A percentile compares a stretch with the other conserved stretches of the same genome.
These are phyloP conservation scores for Oenanthe melanoleuca DNA, from an alignment of 2,113 vertebrate species.

Conservation along the genomic window DNA sequence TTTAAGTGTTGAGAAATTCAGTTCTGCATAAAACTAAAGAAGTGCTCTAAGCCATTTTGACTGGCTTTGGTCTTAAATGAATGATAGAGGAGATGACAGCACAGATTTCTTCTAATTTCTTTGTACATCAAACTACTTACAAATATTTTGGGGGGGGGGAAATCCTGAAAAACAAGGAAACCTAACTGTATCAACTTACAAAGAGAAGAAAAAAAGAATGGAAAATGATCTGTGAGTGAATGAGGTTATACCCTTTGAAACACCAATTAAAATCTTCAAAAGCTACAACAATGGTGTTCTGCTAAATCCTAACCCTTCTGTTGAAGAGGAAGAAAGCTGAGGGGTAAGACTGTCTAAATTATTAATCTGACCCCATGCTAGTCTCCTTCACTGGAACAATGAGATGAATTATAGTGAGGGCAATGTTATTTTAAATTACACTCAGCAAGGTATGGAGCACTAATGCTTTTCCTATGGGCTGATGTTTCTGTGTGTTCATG, in stretches of 20 bases:
- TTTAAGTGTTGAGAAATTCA: background rate
- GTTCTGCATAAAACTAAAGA: background rate
- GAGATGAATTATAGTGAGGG: slow-evolving; percentile 31
- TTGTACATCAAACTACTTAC: background rate
- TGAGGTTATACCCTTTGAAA: background rate
- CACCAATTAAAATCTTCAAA: slow-evolving; percentile 35
- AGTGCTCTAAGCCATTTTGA: background rate
- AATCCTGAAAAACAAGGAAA: background rate
- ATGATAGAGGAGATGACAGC: background rate
- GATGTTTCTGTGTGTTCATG: background rate
- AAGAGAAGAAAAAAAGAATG: background rate
- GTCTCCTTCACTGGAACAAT: background rate
- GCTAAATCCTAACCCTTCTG: background rate
- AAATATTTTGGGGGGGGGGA: fast-evolving
- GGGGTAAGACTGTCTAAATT: slow-evolving; percentile 11
- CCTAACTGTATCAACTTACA: background rate
- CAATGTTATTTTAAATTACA: slow-evolving; percentile 51
- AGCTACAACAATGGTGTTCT: background rate
- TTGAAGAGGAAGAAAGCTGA: background rate
- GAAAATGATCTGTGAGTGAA: background rate
- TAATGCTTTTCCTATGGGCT: background rate
- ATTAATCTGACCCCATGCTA: slow-evolving; percentile 41
- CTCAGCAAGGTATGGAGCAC: slow-evolving; percentile 3
- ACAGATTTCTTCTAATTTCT: background rate
- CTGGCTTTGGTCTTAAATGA: background rate